phyloP scores from a whole-genome alignment of 2,797 vertebrate genomes.

The Triplophysa bombifrons region DNA sequence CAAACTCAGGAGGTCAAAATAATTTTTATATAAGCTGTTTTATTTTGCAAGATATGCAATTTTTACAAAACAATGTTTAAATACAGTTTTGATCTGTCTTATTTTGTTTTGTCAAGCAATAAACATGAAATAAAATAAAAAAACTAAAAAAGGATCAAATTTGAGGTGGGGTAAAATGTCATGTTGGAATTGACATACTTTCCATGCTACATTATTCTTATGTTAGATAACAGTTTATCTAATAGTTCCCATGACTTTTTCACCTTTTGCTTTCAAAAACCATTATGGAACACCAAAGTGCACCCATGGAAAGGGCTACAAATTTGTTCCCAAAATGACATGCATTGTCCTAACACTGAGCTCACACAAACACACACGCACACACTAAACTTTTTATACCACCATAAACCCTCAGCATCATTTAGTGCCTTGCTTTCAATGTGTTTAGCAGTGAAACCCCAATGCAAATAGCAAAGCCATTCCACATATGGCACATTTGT shows the following conservation, averaged over 20 bases:
- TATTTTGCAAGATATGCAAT: no score
- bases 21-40: no score
- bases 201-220: not conserved
- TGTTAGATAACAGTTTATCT: not conserved
- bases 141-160: no score
- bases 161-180: not conserved
- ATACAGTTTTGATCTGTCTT: no score
- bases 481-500: slow-evolving; percentile 68
- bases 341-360: slow-evolving; percentile 13
- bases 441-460: slow-evolving; percentile 63
- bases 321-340: not conserved
- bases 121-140: no score
- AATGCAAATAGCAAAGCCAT: slow-evolving; percentile 54
- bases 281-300: not conserved
- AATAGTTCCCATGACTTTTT: not conserved
- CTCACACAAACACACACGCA: slow-evolving; percentile 22
- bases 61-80: no score
- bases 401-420: slow-evolving; percentile 65
- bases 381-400: slow-evolving; percentile 58
- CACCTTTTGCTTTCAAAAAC: not conserved
- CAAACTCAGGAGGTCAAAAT: no score
- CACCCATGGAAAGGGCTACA: not conserved
- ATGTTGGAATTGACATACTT: not conserved
- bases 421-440: slow-evolving; percentile 62
- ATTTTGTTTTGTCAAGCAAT: no score